A percentile compares a stretch with the other conserved stretches of the same genome.
Conservation (phyloP, 2,113 vertebrate species). For the Typhlomys cinereus region DNA sequence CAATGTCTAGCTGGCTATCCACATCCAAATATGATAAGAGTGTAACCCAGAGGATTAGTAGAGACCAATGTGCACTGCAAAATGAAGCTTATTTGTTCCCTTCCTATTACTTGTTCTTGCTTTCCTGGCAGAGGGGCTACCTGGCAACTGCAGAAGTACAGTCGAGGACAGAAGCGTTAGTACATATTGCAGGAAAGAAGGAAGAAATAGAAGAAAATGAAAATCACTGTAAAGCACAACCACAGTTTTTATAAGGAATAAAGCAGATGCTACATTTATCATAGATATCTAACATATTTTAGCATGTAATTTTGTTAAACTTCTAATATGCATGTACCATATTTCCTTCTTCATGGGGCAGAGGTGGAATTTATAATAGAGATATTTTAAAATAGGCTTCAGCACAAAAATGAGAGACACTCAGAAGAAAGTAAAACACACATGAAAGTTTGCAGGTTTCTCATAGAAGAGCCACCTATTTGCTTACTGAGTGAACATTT, state of each 20-base stretch:
- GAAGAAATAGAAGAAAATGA: background rate
- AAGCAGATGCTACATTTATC: background rate
- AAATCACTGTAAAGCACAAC: background rate
- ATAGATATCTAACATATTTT: background rate
- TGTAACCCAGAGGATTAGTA: conserved; percentile 55
- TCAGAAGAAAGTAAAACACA: too few relatives aligned
- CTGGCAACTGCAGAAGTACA: conserved; percentile 21
- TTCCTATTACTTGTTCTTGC: conserved; percentile 57
- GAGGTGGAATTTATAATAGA: too few relatives aligned
- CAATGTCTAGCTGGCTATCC: conserved; percentile 48
- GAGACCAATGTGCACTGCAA: conserved; percentile 61
- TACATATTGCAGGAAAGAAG: background rate
- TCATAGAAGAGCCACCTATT: too few relatives aligned
- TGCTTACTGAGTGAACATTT: too few relatives aligned
- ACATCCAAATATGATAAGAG: conserved; percentile 35
- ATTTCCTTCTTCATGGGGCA: too few relatives aligned
- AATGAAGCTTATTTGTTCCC: conserved; percentile 62
- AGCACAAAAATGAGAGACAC: too few relatives aligned
- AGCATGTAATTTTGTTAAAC: too few relatives aligned
- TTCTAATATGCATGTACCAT: too few relatives aligned
- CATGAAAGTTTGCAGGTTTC: too few relatives aligned
- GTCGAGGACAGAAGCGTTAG: background rate
- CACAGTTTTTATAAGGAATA: background rate
- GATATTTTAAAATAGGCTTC: too few relatives aligned
- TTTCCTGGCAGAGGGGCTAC: conserved; percentile 50